Evolutionary conservation across 92 coral and sea anemone species (phyloP).

Genomic region (Zoanthus gigantus): DNA sequence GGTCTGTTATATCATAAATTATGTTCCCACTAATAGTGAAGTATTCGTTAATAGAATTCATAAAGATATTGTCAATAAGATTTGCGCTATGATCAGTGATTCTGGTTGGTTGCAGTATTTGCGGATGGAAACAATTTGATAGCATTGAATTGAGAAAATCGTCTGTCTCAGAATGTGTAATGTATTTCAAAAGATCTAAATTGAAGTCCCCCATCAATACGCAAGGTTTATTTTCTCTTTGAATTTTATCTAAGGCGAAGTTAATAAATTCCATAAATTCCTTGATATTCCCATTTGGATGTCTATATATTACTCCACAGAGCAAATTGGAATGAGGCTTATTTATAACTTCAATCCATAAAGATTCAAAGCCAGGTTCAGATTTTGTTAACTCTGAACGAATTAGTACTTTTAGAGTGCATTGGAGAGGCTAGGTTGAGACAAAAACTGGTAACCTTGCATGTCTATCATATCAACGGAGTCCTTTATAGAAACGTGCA

Average conservation of each 20-base stretch:
- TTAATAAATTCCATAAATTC: not conserved
- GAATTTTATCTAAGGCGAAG: not conserved
- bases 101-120: slow-evolving; percentile 68
- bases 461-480: no score
- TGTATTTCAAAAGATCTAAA: not conserved
- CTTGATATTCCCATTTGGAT: not conserved
- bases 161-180: not conserved
- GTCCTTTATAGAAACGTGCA: no score
- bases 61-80: slow-evolving; percentile 72
- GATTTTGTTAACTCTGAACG: not conserved
- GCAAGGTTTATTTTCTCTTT: not conserved
- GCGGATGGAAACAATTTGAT: slow-evolving; percentile 39
- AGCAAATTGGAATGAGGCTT: not conserved
- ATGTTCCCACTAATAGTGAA: slow-evolving; percentile 73
- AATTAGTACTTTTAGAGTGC: not conserved
- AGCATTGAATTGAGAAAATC: not conserved
- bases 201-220: not conserved
- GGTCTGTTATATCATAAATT: slow-evolving; percentile 69
- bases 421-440: not conserved
- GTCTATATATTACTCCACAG: not conserved
- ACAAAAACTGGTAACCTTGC: not conserved
- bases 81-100: slow-evolving; percentile 64
- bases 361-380: slow-evolving; percentile 1
- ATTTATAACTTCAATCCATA: not conserved
- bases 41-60: slow-evolving; percentile 47